These are phyloP conservation scores for Zingel zingel DNA, from an alignment of 2,113 vertebrate genomes.

Conservation along the genomic window DNA sequence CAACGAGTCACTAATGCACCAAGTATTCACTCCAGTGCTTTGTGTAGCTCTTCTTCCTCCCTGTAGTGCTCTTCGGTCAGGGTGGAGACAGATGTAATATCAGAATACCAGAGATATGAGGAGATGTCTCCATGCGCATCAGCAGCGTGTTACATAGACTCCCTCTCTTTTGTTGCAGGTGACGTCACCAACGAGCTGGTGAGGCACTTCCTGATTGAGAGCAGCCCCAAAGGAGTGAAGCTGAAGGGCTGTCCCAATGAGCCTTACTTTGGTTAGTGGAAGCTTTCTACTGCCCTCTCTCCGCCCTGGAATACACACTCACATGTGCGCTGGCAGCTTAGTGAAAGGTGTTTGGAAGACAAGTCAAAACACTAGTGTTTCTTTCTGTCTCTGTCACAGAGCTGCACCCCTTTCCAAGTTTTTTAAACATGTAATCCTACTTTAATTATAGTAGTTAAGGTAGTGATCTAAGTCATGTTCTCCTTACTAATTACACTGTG, in stretches of 20 bases:
- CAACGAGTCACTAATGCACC: background rate
- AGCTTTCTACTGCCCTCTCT: background rate
- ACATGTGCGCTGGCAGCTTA: conserved; percentile 2
- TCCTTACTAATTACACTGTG: conserved; percentile 61
- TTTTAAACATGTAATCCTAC: conserved; percentile 39
- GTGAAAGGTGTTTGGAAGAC: background rate
- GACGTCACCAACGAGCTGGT: conserved; percentile 94
- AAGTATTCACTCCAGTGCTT: conserved; percentile 1
- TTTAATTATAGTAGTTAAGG: conserved; percentile 57
- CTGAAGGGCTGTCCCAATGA: conserved; percentile 98
- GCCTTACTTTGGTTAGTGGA: conserved; percentile 94
- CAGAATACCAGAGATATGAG: conserved; percentile 36
- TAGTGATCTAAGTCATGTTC: conserved; percentile 48
- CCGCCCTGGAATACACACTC: background rate
- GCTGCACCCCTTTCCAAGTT: conserved; percentile 8
- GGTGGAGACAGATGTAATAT: conserved; percentile 13
- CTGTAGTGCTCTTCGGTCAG: conserved; percentile 7
- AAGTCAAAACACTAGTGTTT: background rate
- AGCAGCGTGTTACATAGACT: background rate
- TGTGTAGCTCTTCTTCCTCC: background rate
- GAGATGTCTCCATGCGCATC: conserved; percentile 45
- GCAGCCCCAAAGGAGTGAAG: conserved; percentile 95
- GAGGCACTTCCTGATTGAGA: conserved; percentile 98
- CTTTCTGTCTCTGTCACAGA: conserved; percentile 13
- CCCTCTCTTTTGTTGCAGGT: conserved; percentile 74